Conservation (phyloP, 2,113 vertebrate species). For the Hippocampus zosterae region DNA sequence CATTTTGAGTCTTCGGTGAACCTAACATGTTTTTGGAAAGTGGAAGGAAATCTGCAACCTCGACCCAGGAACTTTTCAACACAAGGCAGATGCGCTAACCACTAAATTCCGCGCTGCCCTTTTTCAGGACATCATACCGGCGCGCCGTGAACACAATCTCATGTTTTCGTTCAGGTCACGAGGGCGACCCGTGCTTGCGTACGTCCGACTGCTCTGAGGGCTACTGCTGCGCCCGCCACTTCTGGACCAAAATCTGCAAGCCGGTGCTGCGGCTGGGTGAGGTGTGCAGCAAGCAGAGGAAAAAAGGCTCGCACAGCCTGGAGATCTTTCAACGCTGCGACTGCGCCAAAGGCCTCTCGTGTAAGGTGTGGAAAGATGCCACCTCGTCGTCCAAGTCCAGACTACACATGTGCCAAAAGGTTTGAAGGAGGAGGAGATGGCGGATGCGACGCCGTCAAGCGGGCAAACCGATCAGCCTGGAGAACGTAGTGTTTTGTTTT, state of each 20-base stretch:
- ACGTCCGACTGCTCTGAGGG: constrained; percentile 89
- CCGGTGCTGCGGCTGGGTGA: constrained; percentile 89
- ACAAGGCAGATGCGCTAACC: no score
- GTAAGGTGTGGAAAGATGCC: constrained; percentile 97
- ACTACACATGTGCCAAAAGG: constrained; percentile 95
- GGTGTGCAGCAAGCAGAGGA: constrained; percentile 90
- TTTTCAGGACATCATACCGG: neutral
- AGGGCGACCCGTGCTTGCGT: constrained; percentile 87
- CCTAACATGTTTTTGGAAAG: no score
- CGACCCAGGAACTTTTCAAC: no score
- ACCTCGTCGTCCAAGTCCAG: constrained; percentile 94
- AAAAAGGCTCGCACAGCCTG: constrained; percentile 88
- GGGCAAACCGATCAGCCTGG: constrained; percentile 40
- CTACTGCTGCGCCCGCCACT: constrained; percentile 91
- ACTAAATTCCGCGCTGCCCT: no score
- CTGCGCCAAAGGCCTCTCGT: constrained; percentile 92
- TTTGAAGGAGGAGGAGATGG: constrained; percentile 69
- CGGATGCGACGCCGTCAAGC: constrained; percentile 26
- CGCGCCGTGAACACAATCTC: neutral
- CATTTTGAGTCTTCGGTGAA: no score
- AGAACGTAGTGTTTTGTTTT: constrained; percentile 11
- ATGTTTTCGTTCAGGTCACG: constrained; percentile 72
- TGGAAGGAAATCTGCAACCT: no score
- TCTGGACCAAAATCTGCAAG: constrained; percentile 98
- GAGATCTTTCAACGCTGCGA: constrained; percentile 96